Evolutionary conservation across 1,140 invertebrate genomes (phyloP).

Genomic region (Polypedilum pembai): DNA sequence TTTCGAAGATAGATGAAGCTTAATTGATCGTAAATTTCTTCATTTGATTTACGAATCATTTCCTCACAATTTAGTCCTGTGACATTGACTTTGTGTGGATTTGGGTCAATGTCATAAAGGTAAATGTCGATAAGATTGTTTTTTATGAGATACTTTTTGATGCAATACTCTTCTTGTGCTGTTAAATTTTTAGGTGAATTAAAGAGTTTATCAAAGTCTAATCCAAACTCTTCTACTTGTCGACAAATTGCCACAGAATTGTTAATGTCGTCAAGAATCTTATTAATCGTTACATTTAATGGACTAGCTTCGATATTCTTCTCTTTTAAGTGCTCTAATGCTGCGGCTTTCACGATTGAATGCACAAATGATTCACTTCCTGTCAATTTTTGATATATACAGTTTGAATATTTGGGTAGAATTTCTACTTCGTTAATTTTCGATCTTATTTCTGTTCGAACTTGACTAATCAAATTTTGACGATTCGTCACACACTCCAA

Average conservation of each 20-base stretch:
- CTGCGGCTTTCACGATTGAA: background rate
- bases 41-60: background rate
- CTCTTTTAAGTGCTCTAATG: background rate
- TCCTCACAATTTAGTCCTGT: conserved; percentile 11
- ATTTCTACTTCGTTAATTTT: background rate
- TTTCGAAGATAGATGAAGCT: background rate
- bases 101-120: background rate
- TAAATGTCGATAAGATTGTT: conserved; percentile 1
- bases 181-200: background rate
- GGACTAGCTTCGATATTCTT: background rate
- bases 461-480: background rate
- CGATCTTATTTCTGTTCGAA: background rate
- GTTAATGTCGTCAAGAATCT: background rate
- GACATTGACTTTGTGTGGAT: background rate
- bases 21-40: conserved; percentile 23
- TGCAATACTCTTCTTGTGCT: conserved; percentile 32
- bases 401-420: background rate
- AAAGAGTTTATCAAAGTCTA: background rate
- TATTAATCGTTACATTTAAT: background rate
- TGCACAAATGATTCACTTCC: conserved; percentile 10
- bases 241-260: background rate
- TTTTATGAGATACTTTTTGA: conserved; percentile 7
- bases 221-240: background rate
- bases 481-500: background rate
- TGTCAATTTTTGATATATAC: background rate